Evolutionary conservation across 1,140 invertebrate genomes (phyloP), one percentile per base, ranked within the genome.

Genomic region (Pseudomyrmex pallidus): DNA sequence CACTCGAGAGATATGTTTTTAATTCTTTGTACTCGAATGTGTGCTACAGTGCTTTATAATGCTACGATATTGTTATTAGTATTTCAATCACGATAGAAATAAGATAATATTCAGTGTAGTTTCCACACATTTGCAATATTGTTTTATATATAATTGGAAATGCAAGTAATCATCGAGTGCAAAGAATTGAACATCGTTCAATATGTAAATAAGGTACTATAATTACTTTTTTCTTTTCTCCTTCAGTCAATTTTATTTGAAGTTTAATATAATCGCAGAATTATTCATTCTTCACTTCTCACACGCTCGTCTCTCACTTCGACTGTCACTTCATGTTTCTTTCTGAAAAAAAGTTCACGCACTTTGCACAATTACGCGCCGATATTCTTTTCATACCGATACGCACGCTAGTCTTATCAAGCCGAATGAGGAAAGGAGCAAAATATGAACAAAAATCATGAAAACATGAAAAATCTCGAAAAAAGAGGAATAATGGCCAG

Each of bases 391-490:
- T 82, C 57, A 63, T 57, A 70, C 50, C 54, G 13, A 83, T 87
- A 68, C 72, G 72, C 85, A 87, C 72, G 78, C 78, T 85, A 86
- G 63, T 83, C n/a, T 20, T 64, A 20, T 83, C 70, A 50, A 67
- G 46, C 48, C 57, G 70, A 86, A 76, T 73, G 78, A 87, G 84
- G 72, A 86, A 87, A 87, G 66, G 84, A 85, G 72, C 66, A 83
- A 72, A 83, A 62, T 13, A 46, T 46, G 74, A 78, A 78, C 48
- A 4, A 35, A 35, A 35, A 35, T 5, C 35, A 35, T 35, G 35
- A 35, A 35, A 35, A 4, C 5, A 35, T 35, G 35, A 35, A 35
- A 35, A 7, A 35, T 25, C 7, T 35, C 35, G 35, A 35, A 35
- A 35, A 35, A 35, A 35, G 25, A 2, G 15, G 22, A 70, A 25